phyloP scores from a whole-genome alignment of 2,113 vertebrate species.

The Myocastor coypus region DNA sequence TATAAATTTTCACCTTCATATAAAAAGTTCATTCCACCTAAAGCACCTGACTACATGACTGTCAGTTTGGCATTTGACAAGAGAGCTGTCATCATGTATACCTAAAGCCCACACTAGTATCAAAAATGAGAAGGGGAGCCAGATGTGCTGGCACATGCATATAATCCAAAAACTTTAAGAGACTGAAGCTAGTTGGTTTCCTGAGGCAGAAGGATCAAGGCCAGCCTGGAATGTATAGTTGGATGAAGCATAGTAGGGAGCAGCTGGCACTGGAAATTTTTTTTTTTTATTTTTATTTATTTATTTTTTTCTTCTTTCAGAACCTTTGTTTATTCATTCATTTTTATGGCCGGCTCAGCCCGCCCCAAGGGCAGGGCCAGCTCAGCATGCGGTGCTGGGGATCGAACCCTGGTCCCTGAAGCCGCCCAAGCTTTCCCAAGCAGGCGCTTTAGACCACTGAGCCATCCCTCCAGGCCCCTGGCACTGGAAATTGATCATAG shows the following conservation, averaged over 20 bases:
- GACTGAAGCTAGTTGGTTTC: not conserved
- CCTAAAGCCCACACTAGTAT: not conserved
- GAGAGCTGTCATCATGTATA: not conserved
- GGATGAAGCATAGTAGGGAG: not conserved
- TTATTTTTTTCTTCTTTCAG: too few species aligned
- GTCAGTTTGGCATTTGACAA: not conserved
- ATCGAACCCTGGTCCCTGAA: too few species aligned
- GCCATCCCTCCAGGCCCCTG: too few species aligned
- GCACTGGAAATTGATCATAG: too few species aligned
- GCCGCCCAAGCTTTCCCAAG: too few species aligned
- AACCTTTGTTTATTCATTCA: too few species aligned
- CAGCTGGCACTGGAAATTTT: too few species aligned
- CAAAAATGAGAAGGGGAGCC: not conserved
- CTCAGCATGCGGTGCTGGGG: too few species aligned
- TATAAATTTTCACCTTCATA: slow-evolving; percentile 5
- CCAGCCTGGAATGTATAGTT: not conserved
- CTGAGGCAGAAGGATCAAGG: not conserved
- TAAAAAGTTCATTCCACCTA: not conserved
- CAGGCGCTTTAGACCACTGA: too few species aligned
- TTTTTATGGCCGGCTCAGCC: too few species aligned
- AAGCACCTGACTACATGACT: not conserved
- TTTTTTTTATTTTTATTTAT: too few species aligned
- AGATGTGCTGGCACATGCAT: not conserved
- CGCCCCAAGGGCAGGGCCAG: too few species aligned
- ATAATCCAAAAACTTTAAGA: not conserved